Conservation (phyloP, 2,888 invertebrate genomes). For the Philereme vetulata region DNA sequence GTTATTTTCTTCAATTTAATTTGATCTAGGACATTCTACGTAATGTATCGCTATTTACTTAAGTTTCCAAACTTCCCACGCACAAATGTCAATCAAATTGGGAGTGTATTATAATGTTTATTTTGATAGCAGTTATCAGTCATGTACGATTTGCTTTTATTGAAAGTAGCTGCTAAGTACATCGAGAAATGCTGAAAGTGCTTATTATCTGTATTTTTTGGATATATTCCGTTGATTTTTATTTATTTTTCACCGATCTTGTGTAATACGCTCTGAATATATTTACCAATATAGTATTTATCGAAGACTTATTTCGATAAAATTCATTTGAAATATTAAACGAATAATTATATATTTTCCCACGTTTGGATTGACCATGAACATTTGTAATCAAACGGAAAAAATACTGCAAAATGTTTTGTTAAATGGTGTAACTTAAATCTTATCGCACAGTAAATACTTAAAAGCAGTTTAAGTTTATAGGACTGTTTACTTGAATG, state of each 20-base stretch:
- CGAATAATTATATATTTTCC: slow-evolving; percentile 8
- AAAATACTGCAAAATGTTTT: slow-evolving; percentile 3
- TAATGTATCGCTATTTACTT: slow-evolving; percentile 39
- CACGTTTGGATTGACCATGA: slow-evolving; percentile 6
- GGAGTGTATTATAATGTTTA: slow-evolving; percentile 39
- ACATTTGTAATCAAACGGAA: neutral
- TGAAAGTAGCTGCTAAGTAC: slow-evolving; percentile 18
- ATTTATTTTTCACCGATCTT: slow-evolving; percentile 17
- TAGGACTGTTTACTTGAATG: slow-evolving; percentile 35
- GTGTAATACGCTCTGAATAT: neutral
- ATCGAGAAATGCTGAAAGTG: slow-evolving; percentile 7
- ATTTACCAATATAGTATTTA: slow-evolving; percentile 7
- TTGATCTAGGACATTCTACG: slow-evolving; percentile 1
- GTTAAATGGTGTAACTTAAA: neutral
- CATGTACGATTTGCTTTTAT: slow-evolving; percentile 28
- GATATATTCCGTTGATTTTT: slow-evolving; percentile 10
- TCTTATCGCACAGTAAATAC: slow-evolving; percentile 3
- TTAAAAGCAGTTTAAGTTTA: slow-evolving; percentile 7
- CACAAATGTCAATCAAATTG: slow-evolving; percentile 40
- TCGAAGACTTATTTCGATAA: slow-evolving; percentile 5
- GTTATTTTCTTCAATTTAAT: slow-evolving; percentile 5
- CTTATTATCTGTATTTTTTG: slow-evolving; percentile 8
- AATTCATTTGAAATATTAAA: slow-evolving; percentile 8
- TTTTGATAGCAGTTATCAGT: slow-evolving; percentile 40
- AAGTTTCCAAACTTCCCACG: slow-evolving; percentile 42